phyloP scores from a whole-genome alignment of 2,113 vertebrate genomes.

The Lepisosteus osseus region DNA sequence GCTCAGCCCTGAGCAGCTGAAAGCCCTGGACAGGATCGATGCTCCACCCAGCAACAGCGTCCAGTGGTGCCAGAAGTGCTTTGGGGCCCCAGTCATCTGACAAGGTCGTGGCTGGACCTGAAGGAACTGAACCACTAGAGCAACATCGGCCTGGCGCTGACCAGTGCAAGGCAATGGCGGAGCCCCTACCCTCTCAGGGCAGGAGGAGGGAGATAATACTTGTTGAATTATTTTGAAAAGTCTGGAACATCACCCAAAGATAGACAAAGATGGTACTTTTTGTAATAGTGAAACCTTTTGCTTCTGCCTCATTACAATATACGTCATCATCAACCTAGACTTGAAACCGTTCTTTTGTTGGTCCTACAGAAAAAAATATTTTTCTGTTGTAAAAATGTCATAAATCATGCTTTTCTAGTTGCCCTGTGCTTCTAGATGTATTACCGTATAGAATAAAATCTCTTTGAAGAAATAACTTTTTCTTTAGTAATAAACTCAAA shows the following conservation, averaged over 20 bases:
- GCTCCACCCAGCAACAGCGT: constrained; percentile 70
- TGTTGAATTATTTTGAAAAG: constrained; percentile 14
- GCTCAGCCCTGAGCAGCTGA: constrained; percentile 75
- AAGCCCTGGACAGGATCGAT: constrained; percentile 79
- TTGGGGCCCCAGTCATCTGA: constrained; percentile 85
- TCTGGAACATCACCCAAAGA: constrained; percentile 24
- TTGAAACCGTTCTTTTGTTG: background rate
- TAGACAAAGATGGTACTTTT: constrained; percentile 52
- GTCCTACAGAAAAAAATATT: constrained; percentile 13
- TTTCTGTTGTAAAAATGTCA: constrained; percentile 20
- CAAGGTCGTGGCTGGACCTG: background rate
- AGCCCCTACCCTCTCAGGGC: background rate
- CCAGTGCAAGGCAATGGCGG: background rate
- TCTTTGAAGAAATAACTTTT: too few relatives aligned
- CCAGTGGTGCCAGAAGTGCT: constrained; percentile 86
- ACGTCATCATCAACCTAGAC: constrained; percentile 16
- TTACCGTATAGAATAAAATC: too few relatives aligned
- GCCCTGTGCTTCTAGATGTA: background rate
- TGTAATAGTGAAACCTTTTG: constrained; percentile 17
- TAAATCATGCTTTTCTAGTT: constrained; percentile 16
- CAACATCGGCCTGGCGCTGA: background rate
- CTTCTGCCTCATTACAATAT: constrained; percentile 18
- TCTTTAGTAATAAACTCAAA: too few relatives aligned
- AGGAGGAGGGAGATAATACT: constrained; percentile 1
- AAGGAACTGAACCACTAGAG: background rate